Base-by-base conservation (phyloP, 2,797 vertebrate species). In the Lagocephalus sceleratus region DNA sequence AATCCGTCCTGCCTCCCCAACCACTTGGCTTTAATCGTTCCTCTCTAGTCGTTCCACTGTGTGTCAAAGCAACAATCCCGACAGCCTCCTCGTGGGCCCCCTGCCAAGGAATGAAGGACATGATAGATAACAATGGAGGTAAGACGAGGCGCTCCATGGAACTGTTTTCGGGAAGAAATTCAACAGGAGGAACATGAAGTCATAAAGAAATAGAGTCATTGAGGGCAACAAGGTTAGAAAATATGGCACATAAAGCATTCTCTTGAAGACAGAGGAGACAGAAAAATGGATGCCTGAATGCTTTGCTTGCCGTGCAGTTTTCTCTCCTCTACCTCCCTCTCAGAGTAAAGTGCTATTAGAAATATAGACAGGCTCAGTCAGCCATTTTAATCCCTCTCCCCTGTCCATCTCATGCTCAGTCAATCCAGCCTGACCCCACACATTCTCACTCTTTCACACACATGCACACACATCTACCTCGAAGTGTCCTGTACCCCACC, bases 371-470 rank as follows among this genome's bases (percentile, higher is more conserved):
- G 79, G 87, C 82, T 85, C 85, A 83, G 87, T 89, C 91, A 87
- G 89, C 91, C 88, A 85, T 92, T 91, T 91, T 93, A 91, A 94
- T 93, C 93, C 92, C 84, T 89, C 88, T 79, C 63, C 73, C 73
- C 81, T 82, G 79, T 85, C 83, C 76, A 80, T 83, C 84, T 85
- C 75, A 76, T 74, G 78, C 88, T 90, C 87, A 81, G 89, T 93
- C 91, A 91, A 71, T 85, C 83, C 78, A 82, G 87, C 81, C 87
- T 90, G 88, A 90, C 85, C 85, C 75, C 76, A 79, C 76, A 78
- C 78, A 81, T 75, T 71, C 74, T 71, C 57, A 26, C 42, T 68
- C 70, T 69, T 68, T 77, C 65, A 72, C 69, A 72, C 54, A 57
- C 23, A 65, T 40, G 54, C 61, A 45, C 53, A 71, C 65, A 63